Base-by-base conservation (phyloP, 2,888 invertebrate species). In the Agrotis puta region DNA sequence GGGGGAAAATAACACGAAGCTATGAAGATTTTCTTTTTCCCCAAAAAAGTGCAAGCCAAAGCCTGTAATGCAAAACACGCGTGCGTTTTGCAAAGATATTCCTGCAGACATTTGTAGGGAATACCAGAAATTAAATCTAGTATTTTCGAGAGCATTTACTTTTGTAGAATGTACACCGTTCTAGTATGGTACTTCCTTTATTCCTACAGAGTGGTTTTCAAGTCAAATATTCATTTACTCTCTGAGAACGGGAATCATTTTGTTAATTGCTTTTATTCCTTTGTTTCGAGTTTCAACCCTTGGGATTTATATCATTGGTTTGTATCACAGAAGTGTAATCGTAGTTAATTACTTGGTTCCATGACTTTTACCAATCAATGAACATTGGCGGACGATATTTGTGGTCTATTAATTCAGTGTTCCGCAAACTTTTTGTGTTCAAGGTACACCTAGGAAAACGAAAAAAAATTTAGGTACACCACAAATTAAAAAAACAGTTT, bases 311-410 rank as follows among this genome's bases (percentile, higher is more conserved):
- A 47, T 43, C 13, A 14, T 24, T 43, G n/a, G 67, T 27, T 18
- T 61, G 50, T 22, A 18, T 62, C 47, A 69, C 14, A 50, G 59
- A 59, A 43, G 45, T 70, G 39, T 69, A 70, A 51, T 62, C 47
- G 47, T 13, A 57, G 61, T 77, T 62, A 70, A 74, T 77, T 53
- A 77, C n/a, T 57, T 66, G 67, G 56, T 57, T 75, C 67, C 50
- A 20, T 50, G 45, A 50, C 11, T 72, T 75, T 75, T 57, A 33
- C 24, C 18, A 66, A 51, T 66, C 67, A 72, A 67, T 67, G 56
- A 20, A 56, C 16, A 56, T 56, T 66, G 11, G 13, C 3, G 27
- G 48, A 74, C 45, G 45, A 57, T 75, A 65, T 43, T 66, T 67
- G 56, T 24, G 27, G 22, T 16, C 0, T 20, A 43, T 64, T 54